Evolutionary conservation across 1,140 invertebrate genomes (phyloP), one percentile per base, ranked within the genome.

Genomic region (Drosophila arizonae): DNA sequence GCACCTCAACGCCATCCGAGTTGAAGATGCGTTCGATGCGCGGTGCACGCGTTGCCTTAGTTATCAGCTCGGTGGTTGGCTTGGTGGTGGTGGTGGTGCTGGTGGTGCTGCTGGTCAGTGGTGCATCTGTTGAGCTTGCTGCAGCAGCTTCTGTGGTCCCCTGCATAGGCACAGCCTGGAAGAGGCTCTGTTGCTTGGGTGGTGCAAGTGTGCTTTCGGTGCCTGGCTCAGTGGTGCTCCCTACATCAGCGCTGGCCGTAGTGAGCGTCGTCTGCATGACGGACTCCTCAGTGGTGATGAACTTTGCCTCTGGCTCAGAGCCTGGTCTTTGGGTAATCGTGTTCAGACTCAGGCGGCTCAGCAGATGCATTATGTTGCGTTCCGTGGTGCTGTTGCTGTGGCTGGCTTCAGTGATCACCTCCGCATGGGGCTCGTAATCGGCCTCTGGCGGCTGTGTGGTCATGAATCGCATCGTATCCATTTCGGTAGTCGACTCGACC

Each of bases 1-100:
- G 75, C 46, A 91, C 82, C 57, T 91, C 90, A 6, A 91, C 90
- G n/a, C 90, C 90, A 46, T 91, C 90, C 11, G 84, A 57, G 52
- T 77, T 91, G 33, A 91, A 82, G 72, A 91, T 79, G 39, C 90
- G 82, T 64, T 89, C 76, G 5, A 91, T 76, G 13, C 82, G 77
- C 6, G 85, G 79, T 30, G 76, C 87, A 15, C 86, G 76, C 43
- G 75, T 81, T 15, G 48, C 39, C 4, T 61, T 52, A 6, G 46
- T 11, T 8, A 24, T 57, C 39, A 51, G 21, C 55, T 80, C 71
- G 3, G 63, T 55, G 51, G 57, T 55, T 50, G 50, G n/a, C n/a
- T 60, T 60, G 8, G 74, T 69, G 4, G 64, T 82, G 4, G 64
- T 82, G 28, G 15, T 15, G 10, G 21, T 45, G n/a, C 54, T 17